Percentiles rank a stretch among this genome's conserved stretches.
These are phyloP conservation scores for Cryptops parisi DNA, from an alignment of 2,888 invertebrate genomes.

Conservation along the genomic window DNA sequence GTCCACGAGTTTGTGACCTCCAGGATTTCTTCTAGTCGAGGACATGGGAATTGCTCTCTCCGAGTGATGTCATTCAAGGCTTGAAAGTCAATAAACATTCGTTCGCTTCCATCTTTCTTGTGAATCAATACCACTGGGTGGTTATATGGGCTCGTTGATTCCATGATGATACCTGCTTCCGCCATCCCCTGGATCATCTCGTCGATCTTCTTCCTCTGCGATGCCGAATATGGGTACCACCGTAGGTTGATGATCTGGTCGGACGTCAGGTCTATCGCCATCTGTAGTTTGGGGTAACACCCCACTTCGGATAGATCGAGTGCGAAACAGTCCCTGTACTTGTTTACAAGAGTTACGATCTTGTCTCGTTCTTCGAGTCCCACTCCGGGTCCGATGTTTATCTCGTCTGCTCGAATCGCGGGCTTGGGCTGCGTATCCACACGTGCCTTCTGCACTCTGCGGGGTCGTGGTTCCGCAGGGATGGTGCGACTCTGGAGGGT, in stretches of 20 bases:
- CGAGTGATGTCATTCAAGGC: not conserved
- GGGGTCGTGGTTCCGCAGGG: too few species aligned
- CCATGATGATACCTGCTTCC: not conserved
- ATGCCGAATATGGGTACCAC: not conserved
- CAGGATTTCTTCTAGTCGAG: too few species aligned
- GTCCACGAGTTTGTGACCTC: not conserved
- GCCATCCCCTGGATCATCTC: not conserved
- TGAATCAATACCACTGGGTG: not conserved
- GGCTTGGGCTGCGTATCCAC: not conserved
- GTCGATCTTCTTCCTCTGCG: not conserved
- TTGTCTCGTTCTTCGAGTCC: not conserved
- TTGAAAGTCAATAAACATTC: not conserved
- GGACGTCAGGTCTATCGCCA: not conserved
- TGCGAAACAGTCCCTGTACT: not conserved
- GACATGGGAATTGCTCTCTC: constrained; percentile 1
- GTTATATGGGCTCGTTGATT: not conserved
- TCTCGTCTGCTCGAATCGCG: not conserved
- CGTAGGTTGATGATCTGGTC: not conserved
- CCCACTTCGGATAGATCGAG: not conserved
- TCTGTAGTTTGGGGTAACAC: not conserved
- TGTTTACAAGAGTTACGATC: not conserved
- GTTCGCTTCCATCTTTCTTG: not conserved
- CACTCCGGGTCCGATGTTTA: not conserved
- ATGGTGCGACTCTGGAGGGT: too few species aligned
- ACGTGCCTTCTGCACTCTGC: too few species aligned